Base-by-base conservation (phyloP, 2,113 vertebrate genomes). In the Ceyx melanurus region DNA sequence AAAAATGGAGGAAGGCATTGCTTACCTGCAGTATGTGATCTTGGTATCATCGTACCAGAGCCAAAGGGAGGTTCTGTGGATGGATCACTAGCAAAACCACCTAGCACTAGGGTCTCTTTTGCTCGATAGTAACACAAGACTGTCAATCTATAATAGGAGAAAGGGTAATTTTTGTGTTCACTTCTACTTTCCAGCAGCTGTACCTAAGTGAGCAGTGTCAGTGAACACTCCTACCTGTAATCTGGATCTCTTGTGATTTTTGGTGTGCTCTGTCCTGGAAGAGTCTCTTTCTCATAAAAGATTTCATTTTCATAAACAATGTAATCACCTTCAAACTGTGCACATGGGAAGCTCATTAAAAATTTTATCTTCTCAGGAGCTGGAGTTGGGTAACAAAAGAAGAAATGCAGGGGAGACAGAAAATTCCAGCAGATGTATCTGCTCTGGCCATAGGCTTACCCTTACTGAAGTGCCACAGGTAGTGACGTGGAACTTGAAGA, bases 231-330 rank as follows among this genome's bases (percentile, higher is more conserved):
- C n/a, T 95, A 97, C 97, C 94, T 96, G 89, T 95, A 96, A 80
- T 92, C 93, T 80, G 96, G 91, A 65, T 97, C 94, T 89, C 96
- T 96, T 23, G 83, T 96, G 68, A 97, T 91, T 56, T 5, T 88
- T 0, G 93, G 46, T 25, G 2, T 46, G 35, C 83, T 77, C 25
- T 72, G 80, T 67, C 17, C 28, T 92, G 94, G 81, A 72, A 96
- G 93, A 73, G 37, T 93, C 66, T 97, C 95, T 82, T 96, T 96
- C 70, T 97, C 97, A 53, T 92, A 96, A 65, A 92, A 76, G 42
- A 97, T 93, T 95, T 96, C 94, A 42, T 97, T 97, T 95, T 97
- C 95, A 21, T 97, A 97, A 77, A 96, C 73, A 67, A 95, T 86
- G 51, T 90, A 79, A 45, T 95, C 95, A 54, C 88, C 96, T 97